Evolutionary conservation across 1,140 invertebrate species (phyloP).

Genomic region (Anastrepha obliqua): DNA sequence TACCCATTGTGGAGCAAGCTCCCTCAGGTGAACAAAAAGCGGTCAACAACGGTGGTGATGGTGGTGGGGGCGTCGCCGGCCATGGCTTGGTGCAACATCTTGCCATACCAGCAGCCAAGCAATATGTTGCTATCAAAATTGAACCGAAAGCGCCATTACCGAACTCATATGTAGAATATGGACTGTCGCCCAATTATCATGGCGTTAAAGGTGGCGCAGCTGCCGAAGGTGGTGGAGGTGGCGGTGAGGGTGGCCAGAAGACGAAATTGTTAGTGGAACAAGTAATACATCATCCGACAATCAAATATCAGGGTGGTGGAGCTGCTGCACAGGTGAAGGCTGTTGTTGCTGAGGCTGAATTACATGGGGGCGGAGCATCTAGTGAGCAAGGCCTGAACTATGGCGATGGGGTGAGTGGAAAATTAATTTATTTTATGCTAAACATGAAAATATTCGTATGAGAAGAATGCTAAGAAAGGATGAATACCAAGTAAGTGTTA

Average conservation of each 20-base stretch:
- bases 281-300: slow-evolving; percentile 63
- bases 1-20: slow-evolving; percentile 68
- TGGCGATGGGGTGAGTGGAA: slow-evolving; percentile 14
- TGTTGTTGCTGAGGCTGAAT: neutral
- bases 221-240: slow-evolving; percentile 15
- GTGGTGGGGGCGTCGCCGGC: slow-evolving; percentile 49
- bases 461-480: no score
- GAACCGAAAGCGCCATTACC: slow-evolving; percentile 63
- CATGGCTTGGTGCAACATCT: neutral
- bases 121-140: neutral
- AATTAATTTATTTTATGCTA: neutral
- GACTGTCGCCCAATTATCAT: slow-evolving; percentile 68
- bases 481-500: no score
- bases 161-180: slow-evolving; percentile 66
- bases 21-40: slow-evolving; percentile 59
- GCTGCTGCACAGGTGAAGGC: neutral
- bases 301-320: neutral
- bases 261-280: slow-evolving; percentile 60
- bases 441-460: no score
- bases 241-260: neutral
- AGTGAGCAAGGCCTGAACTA: slow-evolving; percentile 23
- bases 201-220: slow-evolving; percentile 56
- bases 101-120: neutral
- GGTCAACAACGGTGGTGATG: slow-evolving; percentile 54
- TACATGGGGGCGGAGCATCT: neutral